A percentile compares a stretch with the other conserved stretches of the same genome.
Conservation (phyloP, 2,797 vertebrate species). For the Macroramphosus scolopax region DNA sequence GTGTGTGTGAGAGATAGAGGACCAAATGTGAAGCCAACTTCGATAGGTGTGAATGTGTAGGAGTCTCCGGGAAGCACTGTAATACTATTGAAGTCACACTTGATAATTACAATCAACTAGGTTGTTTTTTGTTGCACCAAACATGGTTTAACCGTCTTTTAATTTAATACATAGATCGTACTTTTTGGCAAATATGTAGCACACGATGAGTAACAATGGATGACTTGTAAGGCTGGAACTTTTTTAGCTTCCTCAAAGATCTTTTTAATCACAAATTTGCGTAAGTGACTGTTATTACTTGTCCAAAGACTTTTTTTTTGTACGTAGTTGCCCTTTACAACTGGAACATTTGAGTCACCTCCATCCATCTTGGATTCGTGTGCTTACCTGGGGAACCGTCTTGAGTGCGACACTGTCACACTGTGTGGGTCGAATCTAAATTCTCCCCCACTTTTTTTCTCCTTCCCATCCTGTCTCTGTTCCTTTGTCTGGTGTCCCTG, state of each 20-base stretch:
- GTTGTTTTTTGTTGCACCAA: too few relatives aligned
- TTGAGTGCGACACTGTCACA: not conserved
- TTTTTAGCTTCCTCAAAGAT: too few relatives aligned
- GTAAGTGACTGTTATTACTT: too few relatives aligned
- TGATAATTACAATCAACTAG: too few relatives aligned
- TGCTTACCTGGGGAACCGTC: conserved; percentile 11
- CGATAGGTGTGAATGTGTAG: too few relatives aligned
- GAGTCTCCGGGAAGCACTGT: conserved; percentile 18
- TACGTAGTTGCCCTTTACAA: not conserved
- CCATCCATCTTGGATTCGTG: too few relatives aligned
- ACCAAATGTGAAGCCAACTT: not conserved
- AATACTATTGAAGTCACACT: conserved; percentile 18
- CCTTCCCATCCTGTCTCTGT: not conserved
- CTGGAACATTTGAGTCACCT: not conserved
- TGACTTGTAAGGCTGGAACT: too few relatives aligned
- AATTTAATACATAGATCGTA: too few relatives aligned
- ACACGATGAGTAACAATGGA: too few relatives aligned
- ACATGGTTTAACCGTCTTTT: too few relatives aligned
- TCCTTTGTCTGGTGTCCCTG: conserved; percentile 7
- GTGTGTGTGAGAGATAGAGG: conserved; percentile 11
- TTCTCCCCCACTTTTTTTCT: not conserved
- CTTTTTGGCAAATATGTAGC: too few relatives aligned
- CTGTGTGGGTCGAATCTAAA: conserved; percentile 5
- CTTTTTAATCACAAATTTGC: too few relatives aligned
- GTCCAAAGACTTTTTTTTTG: not conserved